Evolutionary conservation across 2,888 invertebrate species (phyloP), one percentile per base, ranked within the genome.

Genomic region (Strigamia maritima): DNA sequence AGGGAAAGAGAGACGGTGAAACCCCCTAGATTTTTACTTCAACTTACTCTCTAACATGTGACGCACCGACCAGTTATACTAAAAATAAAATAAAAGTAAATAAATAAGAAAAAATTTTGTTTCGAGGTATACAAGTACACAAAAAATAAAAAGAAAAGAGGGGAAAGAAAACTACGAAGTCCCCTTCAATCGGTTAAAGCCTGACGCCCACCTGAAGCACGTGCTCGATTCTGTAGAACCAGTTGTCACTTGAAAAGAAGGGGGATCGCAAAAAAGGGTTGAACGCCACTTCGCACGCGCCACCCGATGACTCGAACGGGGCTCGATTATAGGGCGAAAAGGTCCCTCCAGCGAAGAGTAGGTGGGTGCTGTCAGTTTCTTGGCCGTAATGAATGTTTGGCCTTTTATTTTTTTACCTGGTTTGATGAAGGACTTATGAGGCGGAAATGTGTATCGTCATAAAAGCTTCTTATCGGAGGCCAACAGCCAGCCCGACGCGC

Each of bases 131-230:
- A 19, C 19, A 54, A 54, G 54, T n/a, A n/a, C n/a, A n/a, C n/a
- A n/a, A n/a, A 54, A 54, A 54, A 19, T 54, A 8, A 54, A 54
- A 19, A 54, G 54, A 19, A n/a, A n/a, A 54, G 54, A 19, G 54
- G 54, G 54, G 54, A 19, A 19, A n/a, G 54, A 54, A 54, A 54
- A 54, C 54, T 54, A 19, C n/a, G 19, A 54, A 54, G 54, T 54
- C 54, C 54, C 54, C 54, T 54, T 54, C 54, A 54, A 54, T 54
- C 54, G n/a, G 54, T 22, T n/a, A 19, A 54, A 54, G 54, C 6
- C 54, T 54, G 54, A 54, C 54, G 54, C 54, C 54, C 54, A 54
- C 54, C 54, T 54, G 54, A 54, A 54, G 54, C 54, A 54, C 54
- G 54, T 54, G 54, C 54, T 54, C 54, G 54, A 54, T 54, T 54